phyloP scores from a whole-genome alignment of 2,888 invertebrate species.

The Andricus curvator region DNA sequence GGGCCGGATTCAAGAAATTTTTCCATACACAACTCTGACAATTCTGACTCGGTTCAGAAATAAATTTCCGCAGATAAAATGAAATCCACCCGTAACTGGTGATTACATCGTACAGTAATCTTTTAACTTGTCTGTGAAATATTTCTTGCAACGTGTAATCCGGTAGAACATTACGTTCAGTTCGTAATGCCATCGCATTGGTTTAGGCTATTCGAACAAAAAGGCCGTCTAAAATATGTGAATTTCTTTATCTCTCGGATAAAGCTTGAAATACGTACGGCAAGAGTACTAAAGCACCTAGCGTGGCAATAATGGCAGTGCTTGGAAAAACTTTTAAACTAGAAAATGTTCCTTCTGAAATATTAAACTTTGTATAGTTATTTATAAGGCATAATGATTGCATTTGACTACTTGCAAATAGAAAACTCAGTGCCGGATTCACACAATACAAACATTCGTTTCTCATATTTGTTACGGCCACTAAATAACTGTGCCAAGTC shows the following conservation, averaged over 20 bases:
- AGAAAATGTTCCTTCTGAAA: background rate
- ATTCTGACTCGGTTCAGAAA: background rate
- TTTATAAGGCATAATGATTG: background rate
- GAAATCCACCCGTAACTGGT: background rate
- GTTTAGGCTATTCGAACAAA: constrained; percentile 18
- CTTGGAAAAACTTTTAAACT: background rate
- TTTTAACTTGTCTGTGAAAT: background rate
- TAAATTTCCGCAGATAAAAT: background rate
- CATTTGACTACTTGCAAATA: too few relatives aligned
- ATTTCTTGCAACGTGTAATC: constrained; percentile 17
- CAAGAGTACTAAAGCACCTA: background rate
- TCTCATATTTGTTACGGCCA: too few relatives aligned
- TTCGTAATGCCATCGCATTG: constrained; percentile 25
- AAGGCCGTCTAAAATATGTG: constrained; percentile 28
- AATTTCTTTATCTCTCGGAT: constrained; percentile 31
- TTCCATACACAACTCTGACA: background rate
- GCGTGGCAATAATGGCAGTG: background rate
- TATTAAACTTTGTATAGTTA: background rate
- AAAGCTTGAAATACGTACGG: background rate
- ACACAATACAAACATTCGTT: too few relatives aligned
- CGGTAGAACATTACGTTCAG: constrained; percentile 21
- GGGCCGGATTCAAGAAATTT: too few relatives aligned
- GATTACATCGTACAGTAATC: constrained; percentile 5
- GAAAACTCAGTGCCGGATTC: too few relatives aligned
- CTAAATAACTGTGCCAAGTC: too few relatives aligned